Percentiles rank a stretch among this genome's conserved stretches.
Evolutionary conservation across 1,140 invertebrate species (phyloP).

Genomic region (Triops cancriformis): DNA sequence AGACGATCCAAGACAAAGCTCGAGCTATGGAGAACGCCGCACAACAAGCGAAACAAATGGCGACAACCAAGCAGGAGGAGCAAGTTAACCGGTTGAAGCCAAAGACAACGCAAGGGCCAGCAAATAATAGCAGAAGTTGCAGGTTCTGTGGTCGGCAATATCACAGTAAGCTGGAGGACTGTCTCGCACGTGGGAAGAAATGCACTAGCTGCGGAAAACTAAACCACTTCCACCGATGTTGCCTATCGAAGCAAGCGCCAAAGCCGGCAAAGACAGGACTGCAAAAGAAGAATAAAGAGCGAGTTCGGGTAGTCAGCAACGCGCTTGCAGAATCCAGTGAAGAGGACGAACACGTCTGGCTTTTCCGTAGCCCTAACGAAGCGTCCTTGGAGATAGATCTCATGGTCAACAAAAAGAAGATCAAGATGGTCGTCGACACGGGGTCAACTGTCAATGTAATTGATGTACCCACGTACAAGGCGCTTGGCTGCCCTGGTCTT

Average conservation of each 20-base stretch:
- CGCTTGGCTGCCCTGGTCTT: no score
- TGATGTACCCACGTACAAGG: no score
- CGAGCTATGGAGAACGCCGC: conserved; percentile 16
- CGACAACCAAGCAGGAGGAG: background rate
- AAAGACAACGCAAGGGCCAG: background rate
- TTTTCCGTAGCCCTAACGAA: background rate
- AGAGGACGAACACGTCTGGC: background rate
- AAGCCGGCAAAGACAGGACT: no score
- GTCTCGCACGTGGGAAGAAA: conserved; percentile 1
- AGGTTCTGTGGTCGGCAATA: conserved; percentile 17
- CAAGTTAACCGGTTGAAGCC: background rate
- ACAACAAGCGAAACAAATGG: conserved; percentile 7
- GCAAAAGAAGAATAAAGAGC: background rate
- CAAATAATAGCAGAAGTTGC: conserved; percentile 19
- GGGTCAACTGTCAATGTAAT: no score
- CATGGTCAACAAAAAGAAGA: background rate
- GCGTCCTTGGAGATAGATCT: background rate
- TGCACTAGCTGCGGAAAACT: background rate
- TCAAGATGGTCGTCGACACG: background rate
- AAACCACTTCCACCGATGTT: background rate
- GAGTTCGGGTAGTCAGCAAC: background rate
- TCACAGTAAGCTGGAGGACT: background rate
- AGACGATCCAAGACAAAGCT: background rate
- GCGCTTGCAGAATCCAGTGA: background rate
- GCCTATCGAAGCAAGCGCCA: no score